These are phyloP conservation scores for Nematostella vectensis DNA, from an alignment of 92 coral and sea anemone species.

Conservation along the genomic window DNA sequence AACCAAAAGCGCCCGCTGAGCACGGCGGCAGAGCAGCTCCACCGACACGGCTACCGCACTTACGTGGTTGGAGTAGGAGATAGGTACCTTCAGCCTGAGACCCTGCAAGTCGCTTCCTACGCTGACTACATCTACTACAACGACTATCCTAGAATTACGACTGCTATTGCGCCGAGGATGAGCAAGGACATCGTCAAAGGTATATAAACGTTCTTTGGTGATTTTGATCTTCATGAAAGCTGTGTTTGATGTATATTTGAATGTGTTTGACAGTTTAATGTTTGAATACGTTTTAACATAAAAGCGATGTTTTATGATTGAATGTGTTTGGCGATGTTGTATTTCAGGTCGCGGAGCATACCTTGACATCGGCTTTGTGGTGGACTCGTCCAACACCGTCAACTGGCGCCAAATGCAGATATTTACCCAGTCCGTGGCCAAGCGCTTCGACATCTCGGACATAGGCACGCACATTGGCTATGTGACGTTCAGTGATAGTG, in stretches of 20 bases:
- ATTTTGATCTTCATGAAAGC: too few relatives aligned
- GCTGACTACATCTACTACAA: constrained; percentile 20
- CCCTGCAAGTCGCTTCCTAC: constrained; percentile 16
- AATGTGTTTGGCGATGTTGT: not conserved
- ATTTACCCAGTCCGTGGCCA: constrained; percentile 29
- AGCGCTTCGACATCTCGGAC: constrained; percentile 32
- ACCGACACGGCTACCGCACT: constrained; percentile 1
- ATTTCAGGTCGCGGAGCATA: constrained; percentile 17
- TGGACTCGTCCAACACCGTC: constrained; percentile 57
- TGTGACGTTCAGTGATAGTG: constrained; percentile 32
- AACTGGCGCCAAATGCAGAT: constrained; percentile 31
- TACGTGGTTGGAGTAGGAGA: constrained; percentile 24
- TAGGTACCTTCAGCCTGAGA: constrained; percentile 16
- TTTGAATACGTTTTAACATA: too few relatives aligned
- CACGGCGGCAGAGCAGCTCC: not conserved
- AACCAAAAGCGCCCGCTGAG: constrained; percentile 14
- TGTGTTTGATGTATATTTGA: too few relatives aligned
- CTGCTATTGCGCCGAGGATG: constrained; percentile 7
- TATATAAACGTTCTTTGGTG: not conserved
- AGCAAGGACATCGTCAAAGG: constrained; percentile 22
- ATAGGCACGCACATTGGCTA: constrained; percentile 41
- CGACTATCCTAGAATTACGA: constrained; percentile 4
- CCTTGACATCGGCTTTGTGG: constrained; percentile 58
- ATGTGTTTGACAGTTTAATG: too few relatives aligned
- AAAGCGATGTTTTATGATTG: too few relatives aligned